Conservation (phyloP, 2,888 invertebrate species). For the Calameuta idolon region DNA sequence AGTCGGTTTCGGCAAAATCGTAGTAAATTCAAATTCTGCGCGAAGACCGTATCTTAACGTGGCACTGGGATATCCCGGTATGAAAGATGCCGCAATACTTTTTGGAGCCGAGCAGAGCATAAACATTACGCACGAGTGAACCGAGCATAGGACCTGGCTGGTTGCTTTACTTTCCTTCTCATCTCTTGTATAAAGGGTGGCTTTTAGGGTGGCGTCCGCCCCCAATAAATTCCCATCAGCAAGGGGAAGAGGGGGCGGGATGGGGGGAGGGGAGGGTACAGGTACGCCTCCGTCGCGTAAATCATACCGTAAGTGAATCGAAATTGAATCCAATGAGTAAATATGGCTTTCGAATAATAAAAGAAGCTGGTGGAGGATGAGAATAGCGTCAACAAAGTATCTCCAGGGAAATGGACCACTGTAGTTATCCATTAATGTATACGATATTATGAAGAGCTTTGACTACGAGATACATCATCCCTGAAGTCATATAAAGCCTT, state of each 20-base stretch:
- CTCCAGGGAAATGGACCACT: not conserved
- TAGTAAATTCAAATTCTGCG: not conserved
- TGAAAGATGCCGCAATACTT: constrained; percentile 16
- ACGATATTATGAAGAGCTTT: not conserved
- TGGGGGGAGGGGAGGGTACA: constrained; percentile 16
- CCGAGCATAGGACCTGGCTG: constrained; percentile 13
- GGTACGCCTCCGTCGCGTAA: constrained; percentile 53
- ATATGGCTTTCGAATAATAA: constrained; percentile 53
- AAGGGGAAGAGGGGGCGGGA: constrained; percentile 31
- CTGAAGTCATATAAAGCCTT: not conserved
- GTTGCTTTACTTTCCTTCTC: constrained; percentile 24
- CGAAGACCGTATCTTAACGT: not conserved
- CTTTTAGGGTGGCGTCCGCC: constrained; percentile 51
- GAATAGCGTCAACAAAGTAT: not conserved
- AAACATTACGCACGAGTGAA: constrained; percentile 30
- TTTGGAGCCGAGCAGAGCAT: constrained; percentile 26
- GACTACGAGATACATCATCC: not conserved
- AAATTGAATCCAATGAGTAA: constrained; percentile 66
- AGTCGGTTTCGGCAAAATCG: not conserved
- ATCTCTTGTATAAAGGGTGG: constrained; percentile 28
- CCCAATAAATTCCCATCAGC: constrained; percentile 63
- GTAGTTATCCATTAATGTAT: not conserved
- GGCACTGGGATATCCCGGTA: not conserved
- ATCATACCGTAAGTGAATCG: constrained; percentile 62
- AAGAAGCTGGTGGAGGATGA: not conserved